Evolutionary conservation across 2,113 vertebrate genomes (phyloP), one percentile per base, ranked within the genome.

Genomic region (Paradisaea rubra): DNA sequence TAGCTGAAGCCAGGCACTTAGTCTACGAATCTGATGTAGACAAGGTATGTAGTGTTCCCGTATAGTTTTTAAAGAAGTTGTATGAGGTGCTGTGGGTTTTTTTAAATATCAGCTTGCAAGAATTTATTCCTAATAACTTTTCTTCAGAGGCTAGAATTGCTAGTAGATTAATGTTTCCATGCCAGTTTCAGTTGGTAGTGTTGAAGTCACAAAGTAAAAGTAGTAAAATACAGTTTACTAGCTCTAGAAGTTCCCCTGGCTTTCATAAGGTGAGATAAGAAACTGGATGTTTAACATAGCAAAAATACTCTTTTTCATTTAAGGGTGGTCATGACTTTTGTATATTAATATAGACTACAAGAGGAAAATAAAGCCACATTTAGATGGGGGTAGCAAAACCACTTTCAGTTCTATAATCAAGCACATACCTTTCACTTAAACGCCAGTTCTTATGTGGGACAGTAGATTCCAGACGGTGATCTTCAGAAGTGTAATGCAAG

Each of bases 1-100:
- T 99, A 86, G 99, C 99, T 2, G 99, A 99, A 97, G 99, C 99
- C 80, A 97, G 99, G 83, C 99, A 99, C 88, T 98, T 99, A 74
- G 98, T 99, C 30, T 99, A 99, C 0, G 99, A 99, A 96, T 99
- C 99, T 0, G 99, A 99, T 94, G 97, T 97, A 57, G 98, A 99
- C 96, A 99, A 99, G 99, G 99, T 99, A 98, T 10, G 54, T 90
- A 5, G 7, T 53, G 21, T 42, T 65, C 72, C 42, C 33, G 22
- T 15, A 14, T 27, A 2, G 0, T 13, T 92, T 47, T 42, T 15
- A 5, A 61, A 64, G 16, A 60, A 77, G 11, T 83, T 77, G 39
- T 3, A 5, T 25, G 47, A 88, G n/a, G 20, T 42, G 7, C 0
- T 76, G 35, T 52, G 39, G 25, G 9, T 19, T 47, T 64, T 66